Conservation (phyloP, 1,140 invertebrate species). For the Centruroides vittatus region DNA sequence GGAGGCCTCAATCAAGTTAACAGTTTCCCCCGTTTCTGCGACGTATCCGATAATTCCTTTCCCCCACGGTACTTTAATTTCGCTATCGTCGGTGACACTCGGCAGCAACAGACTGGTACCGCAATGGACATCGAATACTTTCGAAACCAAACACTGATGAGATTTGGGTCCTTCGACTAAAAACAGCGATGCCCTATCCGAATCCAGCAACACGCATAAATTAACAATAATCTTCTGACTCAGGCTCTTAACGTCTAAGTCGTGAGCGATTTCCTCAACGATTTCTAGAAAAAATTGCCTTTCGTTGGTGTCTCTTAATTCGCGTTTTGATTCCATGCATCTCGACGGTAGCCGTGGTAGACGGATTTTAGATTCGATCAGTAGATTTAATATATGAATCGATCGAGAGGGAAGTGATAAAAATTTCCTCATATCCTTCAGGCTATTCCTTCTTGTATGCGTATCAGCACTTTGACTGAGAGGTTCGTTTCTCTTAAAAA, state of each 20-base stretch:
- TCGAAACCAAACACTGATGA: slow-evolving; percentile 31
- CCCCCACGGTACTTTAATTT: slow-evolving; percentile 16
- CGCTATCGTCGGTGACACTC: slow-evolving; percentile 8
- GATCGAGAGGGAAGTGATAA: slow-evolving; percentile 35
- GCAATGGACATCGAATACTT: slow-evolving; percentile 24
- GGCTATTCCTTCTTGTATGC: slow-evolving; percentile 26
- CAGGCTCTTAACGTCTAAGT: slow-evolving; percentile 32
- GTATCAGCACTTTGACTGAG: slow-evolving; percentile 18
- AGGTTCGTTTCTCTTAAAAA: slow-evolving; percentile 31
- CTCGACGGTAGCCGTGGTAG: slow-evolving; percentile 16
- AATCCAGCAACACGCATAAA: slow-evolving; percentile 31
- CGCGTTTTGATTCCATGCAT: slow-evolving; percentile 30
- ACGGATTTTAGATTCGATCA: slow-evolving; percentile 36
- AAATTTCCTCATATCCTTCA: slow-evolving; percentile 33
- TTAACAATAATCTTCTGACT: slow-evolving; percentile 35
- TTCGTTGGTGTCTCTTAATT: slow-evolving; percentile 29
- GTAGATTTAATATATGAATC: slow-evolving; percentile 33
- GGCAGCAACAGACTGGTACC: slow-evolving; percentile 19
- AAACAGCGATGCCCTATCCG: slow-evolving; percentile 34
- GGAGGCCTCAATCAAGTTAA: slow-evolving; percentile 31
- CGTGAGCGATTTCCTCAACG: slow-evolving; percentile 35
- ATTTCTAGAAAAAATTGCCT: slow-evolving; percentile 34
- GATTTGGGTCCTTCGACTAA: slow-evolving; percentile 31
- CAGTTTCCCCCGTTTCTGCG: slow-evolving; percentile 20
- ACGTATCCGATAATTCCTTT: slow-evolving; percentile 21